phyloP scores from a whole-genome alignment of 2,797 vertebrate species.

The Phrynocephalus forsythii region DNA sequence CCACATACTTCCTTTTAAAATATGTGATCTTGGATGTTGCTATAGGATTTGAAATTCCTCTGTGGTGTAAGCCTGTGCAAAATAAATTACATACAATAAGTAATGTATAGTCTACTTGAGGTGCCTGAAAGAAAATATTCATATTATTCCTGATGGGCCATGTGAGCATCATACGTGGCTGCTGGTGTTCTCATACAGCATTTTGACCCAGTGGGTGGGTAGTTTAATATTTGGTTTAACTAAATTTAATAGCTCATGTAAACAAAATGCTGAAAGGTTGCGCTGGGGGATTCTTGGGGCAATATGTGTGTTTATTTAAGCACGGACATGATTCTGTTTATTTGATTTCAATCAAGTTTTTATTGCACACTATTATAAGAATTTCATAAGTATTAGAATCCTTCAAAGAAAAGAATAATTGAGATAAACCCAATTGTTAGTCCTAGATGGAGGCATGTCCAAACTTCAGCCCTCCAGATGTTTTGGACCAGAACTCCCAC shows the following conservation, averaged over 20 bases:
- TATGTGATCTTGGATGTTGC: conserved; percentile 91
- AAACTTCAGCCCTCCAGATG: too few relatives aligned
- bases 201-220: too few relatives aligned
- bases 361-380: neutral
- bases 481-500: too few relatives aligned
- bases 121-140: conserved; percentile 79
- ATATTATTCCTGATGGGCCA: conserved; percentile 60
- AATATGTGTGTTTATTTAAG: conserved; percentile 23
- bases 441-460: too few relatives aligned
- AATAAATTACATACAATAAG: conserved; percentile 82
- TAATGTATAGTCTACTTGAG: conserved; percentile 78
- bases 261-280: neutral
- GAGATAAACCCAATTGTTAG: conserved; percentile 9
- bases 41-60: conserved; percentile 88
- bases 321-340: conserved; percentile 6
- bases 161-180: too few relatives aligned
- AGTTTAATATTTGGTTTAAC: too few relatives aligned
- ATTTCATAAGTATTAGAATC: neutral
- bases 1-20: conserved; percentile 97
- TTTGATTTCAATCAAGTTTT: conserved; percentile 2
- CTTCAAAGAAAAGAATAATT: conserved; percentile 29
- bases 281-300: conserved; percentile 26
- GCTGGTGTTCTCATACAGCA: too few relatives aligned
- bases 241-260: too few relatives aligned
- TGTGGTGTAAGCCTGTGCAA: conserved; percentile 84